Evolutionary conservation across 2,888 invertebrate genomes (phyloP).

Genomic region (Pandemis heparana): DNA sequence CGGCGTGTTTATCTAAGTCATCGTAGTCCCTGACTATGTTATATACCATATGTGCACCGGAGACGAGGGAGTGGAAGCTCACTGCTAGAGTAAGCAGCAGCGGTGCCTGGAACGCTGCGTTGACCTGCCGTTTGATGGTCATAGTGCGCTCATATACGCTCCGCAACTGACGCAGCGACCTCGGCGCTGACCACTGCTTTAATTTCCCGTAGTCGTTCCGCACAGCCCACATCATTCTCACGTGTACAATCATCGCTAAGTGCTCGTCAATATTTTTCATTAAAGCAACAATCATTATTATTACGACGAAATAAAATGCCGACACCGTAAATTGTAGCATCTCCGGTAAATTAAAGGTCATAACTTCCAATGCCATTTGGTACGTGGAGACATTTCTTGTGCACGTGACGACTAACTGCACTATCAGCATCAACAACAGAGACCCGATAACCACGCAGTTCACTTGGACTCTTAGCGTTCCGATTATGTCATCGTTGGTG

Average conservation of each 20-base stretch:
- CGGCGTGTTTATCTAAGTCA: conserved; percentile 5
- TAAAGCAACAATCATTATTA: conserved; percentile 27
- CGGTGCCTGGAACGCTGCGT: conserved; percentile 30
- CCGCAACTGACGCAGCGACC: conserved; percentile 10
- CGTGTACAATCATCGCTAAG: conserved; percentile 8
- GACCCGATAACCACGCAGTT: conserved; percentile 30
- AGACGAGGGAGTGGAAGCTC: conserved; percentile 25
- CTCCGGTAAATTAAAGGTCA: conserved; percentile 28
- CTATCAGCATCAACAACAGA: conserved; percentile 6
- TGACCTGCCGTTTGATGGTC: conserved; percentile 27
- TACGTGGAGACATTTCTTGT: neutral
- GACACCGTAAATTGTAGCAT: conserved; percentile 21
- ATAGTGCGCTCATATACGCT: conserved; percentile 13
- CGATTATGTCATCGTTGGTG: conserved; percentile 9
- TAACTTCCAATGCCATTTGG: conserved; percentile 15
- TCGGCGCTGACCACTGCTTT: neutral
- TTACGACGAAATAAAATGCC: conserved; percentile 19
- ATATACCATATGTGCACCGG: neutral
- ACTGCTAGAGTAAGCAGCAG: conserved; percentile 9
- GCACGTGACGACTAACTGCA: conserved; percentile 5
- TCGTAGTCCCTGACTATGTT: conserved; percentile 11
- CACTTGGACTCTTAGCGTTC: conserved; percentile 16
- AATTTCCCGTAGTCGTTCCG: neutral
- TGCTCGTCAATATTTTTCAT: conserved; percentile 24
- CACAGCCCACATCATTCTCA: conserved; percentile 3